Evolutionary conservation across 2,888 invertebrate genomes (phyloP).

Genomic region (Acanthacorydalis orientalis): DNA sequence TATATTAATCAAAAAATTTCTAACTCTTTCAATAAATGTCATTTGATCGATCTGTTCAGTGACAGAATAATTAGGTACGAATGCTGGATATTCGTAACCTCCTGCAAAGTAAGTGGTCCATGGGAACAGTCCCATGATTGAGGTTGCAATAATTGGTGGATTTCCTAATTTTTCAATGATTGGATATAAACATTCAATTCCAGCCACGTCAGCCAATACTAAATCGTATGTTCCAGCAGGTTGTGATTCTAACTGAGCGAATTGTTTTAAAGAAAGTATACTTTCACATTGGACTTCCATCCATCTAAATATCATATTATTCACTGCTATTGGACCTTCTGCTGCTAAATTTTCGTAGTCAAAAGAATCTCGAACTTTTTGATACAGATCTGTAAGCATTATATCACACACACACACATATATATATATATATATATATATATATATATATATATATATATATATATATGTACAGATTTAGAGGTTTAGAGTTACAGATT

Average conservation of each 20-base stretch:
- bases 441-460: too few relatives aligned
- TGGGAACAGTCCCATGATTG: not conserved
- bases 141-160: slow-evolving; percentile 1
- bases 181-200: slow-evolving; percentile 1
- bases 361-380: not conserved
- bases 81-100: slow-evolving; percentile 1
- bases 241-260: not conserved
- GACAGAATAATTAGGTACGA: slow-evolving; percentile 1
- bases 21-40: slow-evolving; percentile 6
- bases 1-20: slow-evolving; percentile 2
- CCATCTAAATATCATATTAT: not conserved
- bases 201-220: not conserved
- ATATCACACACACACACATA: too few relatives aligned
- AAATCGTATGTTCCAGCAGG: not conserved
- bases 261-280: not conserved
- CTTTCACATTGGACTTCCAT: not conserved
- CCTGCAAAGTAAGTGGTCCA: not conserved
- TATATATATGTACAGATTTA: too few relatives aligned
- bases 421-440: too few relatives aligned
- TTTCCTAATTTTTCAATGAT: slow-evolving; percentile 1
- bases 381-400: not conserved
- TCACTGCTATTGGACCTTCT: not conserved
- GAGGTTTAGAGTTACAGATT: too few relatives aligned
- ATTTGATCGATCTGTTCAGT: slow-evolving; percentile 3
- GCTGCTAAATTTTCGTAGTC: not conserved